Evolutionary conservation across 2,888 invertebrate species (phyloP).

Genomic region (Caenorhabditis zanzibari): DNA sequence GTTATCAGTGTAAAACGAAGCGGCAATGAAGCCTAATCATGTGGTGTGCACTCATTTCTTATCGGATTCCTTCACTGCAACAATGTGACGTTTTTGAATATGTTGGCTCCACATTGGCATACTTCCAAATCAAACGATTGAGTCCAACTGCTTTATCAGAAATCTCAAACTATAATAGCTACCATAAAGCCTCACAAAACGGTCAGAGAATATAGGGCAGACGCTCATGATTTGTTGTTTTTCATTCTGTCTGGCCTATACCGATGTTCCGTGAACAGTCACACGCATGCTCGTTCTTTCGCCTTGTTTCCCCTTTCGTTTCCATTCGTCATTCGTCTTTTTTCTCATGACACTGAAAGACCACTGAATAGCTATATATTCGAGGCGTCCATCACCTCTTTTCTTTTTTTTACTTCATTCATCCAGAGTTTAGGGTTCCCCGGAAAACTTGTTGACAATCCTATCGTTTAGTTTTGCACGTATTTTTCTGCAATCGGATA

Average conservation of each 20-base stretch:
- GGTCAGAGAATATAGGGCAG: slow-evolving; percentile 17
- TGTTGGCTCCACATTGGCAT: slow-evolving; percentile 14
- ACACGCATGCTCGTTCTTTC: slow-evolving; percentile 56
- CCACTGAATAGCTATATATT: slow-evolving; percentile 31
- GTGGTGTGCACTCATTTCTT: slow-evolving; percentile 33
- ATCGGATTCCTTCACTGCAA: slow-evolving; percentile 3
- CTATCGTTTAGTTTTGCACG: background rate
- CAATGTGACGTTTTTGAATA: slow-evolving; percentile 14
- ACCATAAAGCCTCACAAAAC: background rate
- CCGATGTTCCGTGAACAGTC: slow-evolving; percentile 56
- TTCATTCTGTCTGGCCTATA: slow-evolving; percentile 29
- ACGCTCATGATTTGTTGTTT: slow-evolving; percentile 33
- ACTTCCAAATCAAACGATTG: slow-evolving; percentile 9
- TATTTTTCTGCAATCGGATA: slow-evolving; percentile 41
- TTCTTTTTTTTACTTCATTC: slow-evolving; percentile 18
- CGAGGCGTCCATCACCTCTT: slow-evolving; percentile 25
- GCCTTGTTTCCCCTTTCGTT: slow-evolving; percentile 40
- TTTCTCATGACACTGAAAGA: slow-evolving; percentile 46
- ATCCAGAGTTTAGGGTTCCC: slow-evolving; percentile 34
- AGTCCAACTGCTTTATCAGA: background rate
- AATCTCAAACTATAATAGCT: background rate
- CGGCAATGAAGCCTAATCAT: slow-evolving; percentile 36
- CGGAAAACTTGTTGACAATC: slow-evolving; percentile 23
- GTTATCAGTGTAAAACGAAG: slow-evolving; percentile 33
- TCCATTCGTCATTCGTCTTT: slow-evolving; percentile 12